These are phyloP conservation scores for Montipora foliosa DNA, from an alignment of 64 coral and sea anemone genomes.

Conservation along the genomic window DNA sequence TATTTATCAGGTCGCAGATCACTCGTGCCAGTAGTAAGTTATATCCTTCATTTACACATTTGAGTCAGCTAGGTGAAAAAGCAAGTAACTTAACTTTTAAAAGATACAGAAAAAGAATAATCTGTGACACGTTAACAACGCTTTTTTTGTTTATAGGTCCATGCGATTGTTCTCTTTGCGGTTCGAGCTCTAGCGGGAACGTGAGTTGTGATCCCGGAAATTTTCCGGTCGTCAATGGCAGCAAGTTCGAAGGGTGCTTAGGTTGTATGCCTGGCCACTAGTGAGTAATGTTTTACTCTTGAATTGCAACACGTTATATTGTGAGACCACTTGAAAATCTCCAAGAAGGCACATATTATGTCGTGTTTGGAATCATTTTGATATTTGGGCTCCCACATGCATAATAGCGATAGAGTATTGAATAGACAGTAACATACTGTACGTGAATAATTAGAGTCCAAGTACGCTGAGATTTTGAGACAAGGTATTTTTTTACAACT, in stretches of 20 bases:
- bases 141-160: slow-evolving; percentile 28
- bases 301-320: not conserved
- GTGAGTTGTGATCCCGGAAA: slow-evolving; percentile 57
- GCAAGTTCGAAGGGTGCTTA: slow-evolving; percentile 50
- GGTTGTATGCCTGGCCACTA: slow-evolving; percentile 50
- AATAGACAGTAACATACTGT: no score
- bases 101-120: not conserved
- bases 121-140: not conserved
- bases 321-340: not conserved
- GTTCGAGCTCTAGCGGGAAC: slow-evolving; percentile 55
- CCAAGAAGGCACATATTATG: not conserved
- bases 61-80: not conserved
- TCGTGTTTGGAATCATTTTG: not conserved
- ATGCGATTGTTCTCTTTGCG: slow-evolving; percentile 74
- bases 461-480: no score
- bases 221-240: slow-evolving; percentile 66
- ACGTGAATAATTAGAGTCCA: no score
- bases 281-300: slow-evolving; percentile 25
- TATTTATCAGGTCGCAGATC: not conserved
- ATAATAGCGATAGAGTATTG: not conserved
- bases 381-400: not conserved
- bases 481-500: no score
- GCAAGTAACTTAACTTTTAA: not conserved
- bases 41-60: not conserved
- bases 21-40: slow-evolving; percentile 20